Base-by-base conservation (phyloP, 2,113 vertebrate species). In the Entomyzon cyanotis region DNA sequence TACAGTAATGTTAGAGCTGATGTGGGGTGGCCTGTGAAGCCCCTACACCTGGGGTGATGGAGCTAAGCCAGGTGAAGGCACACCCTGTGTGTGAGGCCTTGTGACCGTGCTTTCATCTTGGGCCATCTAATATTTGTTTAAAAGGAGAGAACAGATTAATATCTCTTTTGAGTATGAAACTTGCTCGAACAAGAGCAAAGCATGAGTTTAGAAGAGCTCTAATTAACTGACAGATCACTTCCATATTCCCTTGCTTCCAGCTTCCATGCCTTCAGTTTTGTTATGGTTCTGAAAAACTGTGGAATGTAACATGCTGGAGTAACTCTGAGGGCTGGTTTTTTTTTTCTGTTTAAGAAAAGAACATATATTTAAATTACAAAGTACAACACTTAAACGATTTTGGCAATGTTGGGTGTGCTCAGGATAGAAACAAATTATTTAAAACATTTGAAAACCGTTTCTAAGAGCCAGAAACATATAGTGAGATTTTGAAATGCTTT, bases 311-410 rank as follows among this genome's bases (percentile, higher is more conserved):
- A 2, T 28, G 4, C 33, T 24, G 7, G 7, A 49, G 31, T 44
- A 80, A 35, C 24, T 24, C 27, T 8, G 41, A 41, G 31, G 21
- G 24, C 27, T 85, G 82, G 30, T 52, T 76, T 33, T 52, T 76
- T 2, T 46, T 12, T 10, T 10, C 2, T 13, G 0, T 70, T 35
- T 19, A 63, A 39, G 35, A 63, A 19, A 53, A 70, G 28, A 67
- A 52, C 0, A 0, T 71, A 0, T 21, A 28, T 86, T 56, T 68
- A n/a, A 55, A 64, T 33, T 30, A 12, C 14, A 1, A 58, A 69
- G 12, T 5, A 5, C 3, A 23, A 2, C 12, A 67, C 18, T 23
- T 63, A 13, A 75, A 25, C 5, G 27, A 10, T 73, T 90, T 58
- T 46, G 23, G 5, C 13, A 8, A 46, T 46, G 44, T 41, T 41